Evolutionary conservation across 2,113 vertebrate genomes (phyloP), one percentile per base, ranked within the genome.

Genomic region (Pterocles gutturalis): DNA sequence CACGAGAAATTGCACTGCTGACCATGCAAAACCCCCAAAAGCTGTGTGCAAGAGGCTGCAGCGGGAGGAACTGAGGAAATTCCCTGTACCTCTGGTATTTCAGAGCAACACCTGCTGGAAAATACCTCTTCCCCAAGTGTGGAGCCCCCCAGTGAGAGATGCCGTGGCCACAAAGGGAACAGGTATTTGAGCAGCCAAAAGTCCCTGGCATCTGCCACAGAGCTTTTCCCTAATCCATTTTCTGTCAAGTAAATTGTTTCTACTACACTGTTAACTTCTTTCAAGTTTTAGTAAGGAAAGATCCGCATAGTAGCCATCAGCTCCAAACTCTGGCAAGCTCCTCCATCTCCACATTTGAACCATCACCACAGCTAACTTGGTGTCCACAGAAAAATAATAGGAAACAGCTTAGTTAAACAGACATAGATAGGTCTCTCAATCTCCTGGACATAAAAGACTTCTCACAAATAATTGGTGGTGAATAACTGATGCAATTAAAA

Each of bases 401-500:
- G 48, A 77, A 79, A 65, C 38, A 69, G 26, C 38, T 92, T 49
- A 78, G 66, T 90, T 78, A 64, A 84, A 55, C 28, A 15, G 33
- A 61, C 41, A 80, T 17, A 75, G 51, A 75, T 89, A 87, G 80
- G 28, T 26, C 20, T 57, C 69, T 41, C n/a, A 82, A 33, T 77
- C 38, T 84, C 28, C 28, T 36, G 33, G 70, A 78, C 53, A 41
- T 75, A 84, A 95, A 87, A 67, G 53, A 54, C 31, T 75, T 92
- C 73, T 87, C 46, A 57, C 21, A 87, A 91, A 65, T 84, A 84
- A 91, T 31, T 62, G 65, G 45, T 65, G 5, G 17, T 87, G 84
- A 95, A 72, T 93, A 94, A 93, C 4, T 89, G 82, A 87, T 69
- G 78, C 75, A 93, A 96, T 96, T 93, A 87, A 92, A 90, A 90